Percentiles rank a stretch among this genome's conserved stretches.
Evolutionary conservation across 2,797 vertebrate genomes (phyloP).

Genomic region (Manis crassicaudata): DNA sequence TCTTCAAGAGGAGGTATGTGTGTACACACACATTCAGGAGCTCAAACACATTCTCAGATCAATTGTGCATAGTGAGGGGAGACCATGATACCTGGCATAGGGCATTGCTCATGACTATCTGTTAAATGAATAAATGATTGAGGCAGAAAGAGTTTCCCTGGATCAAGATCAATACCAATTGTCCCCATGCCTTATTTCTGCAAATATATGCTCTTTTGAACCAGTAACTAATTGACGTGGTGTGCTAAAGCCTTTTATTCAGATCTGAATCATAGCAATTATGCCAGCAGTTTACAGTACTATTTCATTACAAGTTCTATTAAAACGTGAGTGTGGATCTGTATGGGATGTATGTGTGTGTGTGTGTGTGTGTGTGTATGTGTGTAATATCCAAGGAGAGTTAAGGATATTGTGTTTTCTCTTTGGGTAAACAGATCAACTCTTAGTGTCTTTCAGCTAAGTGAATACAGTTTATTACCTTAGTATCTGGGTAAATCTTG

Average conservation of each 20-base stretch:
- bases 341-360: not conserved
- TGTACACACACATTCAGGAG: not conserved
- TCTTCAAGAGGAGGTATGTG: not conserved
- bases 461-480: conserved; percentile 60
- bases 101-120: not conserved
- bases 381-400: not conserved
- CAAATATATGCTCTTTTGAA: conserved; percentile 38
- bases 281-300: conserved; percentile 35
- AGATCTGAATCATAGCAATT: conserved; percentile 30
- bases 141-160: not conserved
- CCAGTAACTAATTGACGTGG: conserved; percentile 33
- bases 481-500: conserved; percentile 71
- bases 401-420: not conserved
- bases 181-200: not conserved
- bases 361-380: fast-evolving
- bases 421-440: conserved; percentile 42
- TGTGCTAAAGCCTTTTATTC: not conserved
- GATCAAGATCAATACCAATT: conserved; percentile 23
- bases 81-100: not conserved
- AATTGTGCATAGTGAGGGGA: not conserved
- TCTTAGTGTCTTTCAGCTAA: conserved; percentile 63
- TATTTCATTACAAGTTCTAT: conserved; percentile 45
- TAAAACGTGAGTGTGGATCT: not conserved
- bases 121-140: conserved; percentile 43
- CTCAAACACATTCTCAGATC: not conserved